These are phyloP conservation scores for Zophobas atratus DNA, from an alignment of 1,140 invertebrate species.

Conservation along the genomic window DNA sequence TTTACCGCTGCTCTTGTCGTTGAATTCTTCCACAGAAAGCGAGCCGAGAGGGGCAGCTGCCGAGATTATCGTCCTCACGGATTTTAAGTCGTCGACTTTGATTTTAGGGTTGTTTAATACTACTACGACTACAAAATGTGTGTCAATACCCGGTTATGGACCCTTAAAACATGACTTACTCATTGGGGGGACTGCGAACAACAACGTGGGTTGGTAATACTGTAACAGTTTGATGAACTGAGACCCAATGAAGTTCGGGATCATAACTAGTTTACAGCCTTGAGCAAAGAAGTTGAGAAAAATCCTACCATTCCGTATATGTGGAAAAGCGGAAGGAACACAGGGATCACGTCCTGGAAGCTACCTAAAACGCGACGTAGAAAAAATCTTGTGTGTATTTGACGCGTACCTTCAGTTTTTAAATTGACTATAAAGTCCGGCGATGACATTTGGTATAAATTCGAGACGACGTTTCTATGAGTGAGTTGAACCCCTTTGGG, in stretches of 20 bases:
- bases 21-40: conserved; percentile 71
- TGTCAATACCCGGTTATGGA: background rate
- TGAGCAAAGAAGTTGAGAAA: conserved; percentile 73
- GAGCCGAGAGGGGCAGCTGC: conserved; percentile 80
- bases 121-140: conserved; percentile 72
- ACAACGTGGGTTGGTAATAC: conserved; percentile 70
- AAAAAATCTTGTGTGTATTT: background rate
- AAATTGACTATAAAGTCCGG: conserved; percentile 48
- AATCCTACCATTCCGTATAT: conserved; percentile 80
- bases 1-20: conserved; percentile 61
- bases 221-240: conserved; percentile 73
- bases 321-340: conserved; percentile 87
- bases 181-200: conserved; percentile 75
- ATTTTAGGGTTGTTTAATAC: conserved; percentile 73
- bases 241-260: conserved; percentile 80
- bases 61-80: conserved; percentile 71
- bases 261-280: conserved; percentile 78
- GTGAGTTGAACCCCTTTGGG: conserved; percentile 90
- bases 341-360: conserved; percentile 72
- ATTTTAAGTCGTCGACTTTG: conserved; percentile 66
- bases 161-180: conserved; percentile 67
- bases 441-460: conserved; percentile 67
- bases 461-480: conserved; percentile 75
- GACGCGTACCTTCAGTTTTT: conserved; percentile 50
- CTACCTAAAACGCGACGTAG: conserved; percentile 66